Evolutionary conservation across 2,113 vertebrate species (phyloP).

Genomic region (Corythaixoides concolor): DNA sequence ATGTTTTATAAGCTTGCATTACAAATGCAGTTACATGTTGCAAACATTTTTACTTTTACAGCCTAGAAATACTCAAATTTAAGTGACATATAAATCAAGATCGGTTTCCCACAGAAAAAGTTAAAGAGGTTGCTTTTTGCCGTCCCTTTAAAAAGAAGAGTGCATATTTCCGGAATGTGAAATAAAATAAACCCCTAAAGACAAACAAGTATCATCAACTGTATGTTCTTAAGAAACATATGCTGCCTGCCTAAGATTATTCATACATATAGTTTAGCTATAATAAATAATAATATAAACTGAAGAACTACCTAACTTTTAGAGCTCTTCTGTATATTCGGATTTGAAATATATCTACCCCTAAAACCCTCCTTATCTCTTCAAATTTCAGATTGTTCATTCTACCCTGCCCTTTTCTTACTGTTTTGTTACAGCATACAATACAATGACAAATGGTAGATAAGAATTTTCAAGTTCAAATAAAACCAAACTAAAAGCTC

Average conservation of each 20-base stretch:
- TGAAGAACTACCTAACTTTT: not conserved
- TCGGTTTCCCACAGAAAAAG: not conserved
- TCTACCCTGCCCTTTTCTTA: not conserved
- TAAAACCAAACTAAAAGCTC: not conserved
- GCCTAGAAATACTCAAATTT: not conserved
- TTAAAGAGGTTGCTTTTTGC: not conserved
- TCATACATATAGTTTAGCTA: not conserved
- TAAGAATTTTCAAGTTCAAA: not conserved
- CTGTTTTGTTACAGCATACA: not conserved
- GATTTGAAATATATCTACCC: not conserved
- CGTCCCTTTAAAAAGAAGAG: not conserved
- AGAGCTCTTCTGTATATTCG: not conserved
- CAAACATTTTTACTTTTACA: not conserved
- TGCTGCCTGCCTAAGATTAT: not conserved
- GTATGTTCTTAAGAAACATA: not conserved
- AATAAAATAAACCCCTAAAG: not conserved
- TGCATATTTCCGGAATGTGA: not conserved
- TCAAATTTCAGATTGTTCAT: not conserved
- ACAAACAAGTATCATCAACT: not conserved
- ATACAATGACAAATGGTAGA: not conserved
- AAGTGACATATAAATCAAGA: not conserved
- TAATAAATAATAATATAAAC: not conserved
- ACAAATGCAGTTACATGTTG: not conserved
- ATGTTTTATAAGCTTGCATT: not conserved
- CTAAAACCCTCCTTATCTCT: not conserved